Conservation (phyloP, 1,140 invertebrate genomes). For the Caenorhabditis latens region DNA sequence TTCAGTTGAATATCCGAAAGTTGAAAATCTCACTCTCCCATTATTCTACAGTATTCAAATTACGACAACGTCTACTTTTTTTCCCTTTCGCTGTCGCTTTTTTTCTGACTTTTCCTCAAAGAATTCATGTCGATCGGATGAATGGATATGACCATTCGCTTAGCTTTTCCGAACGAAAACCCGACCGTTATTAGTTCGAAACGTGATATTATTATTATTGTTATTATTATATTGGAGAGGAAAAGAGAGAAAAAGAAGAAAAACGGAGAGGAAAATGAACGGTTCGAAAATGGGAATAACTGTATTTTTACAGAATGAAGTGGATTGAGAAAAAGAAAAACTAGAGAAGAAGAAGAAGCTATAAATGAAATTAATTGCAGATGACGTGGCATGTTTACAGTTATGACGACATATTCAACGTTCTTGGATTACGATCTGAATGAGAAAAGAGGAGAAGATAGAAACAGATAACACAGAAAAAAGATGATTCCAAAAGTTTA, state of each 20-base stretch:
- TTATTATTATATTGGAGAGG: slow-evolving; percentile 51
- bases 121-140: slow-evolving; percentile 55
- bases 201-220: slow-evolving; percentile 53
- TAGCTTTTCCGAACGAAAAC: slow-evolving; percentile 9
- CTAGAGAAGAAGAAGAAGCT: slow-evolving; percentile 4
- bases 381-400: slow-evolving; percentile 32
- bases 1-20: no score
- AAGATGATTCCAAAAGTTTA: not conserved
- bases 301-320: slow-evolving; percentile 8
- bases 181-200: slow-evolving; percentile 52
- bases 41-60: slow-evolving; percentile 18
- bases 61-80: not conserved
- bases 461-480: not conserved
- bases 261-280: slow-evolving; percentile 2
- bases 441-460: not conserved
- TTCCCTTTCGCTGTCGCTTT: not conserved
- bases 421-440: slow-evolving; percentile 36
- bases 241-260: not conserved
- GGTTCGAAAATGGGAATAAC: slow-evolving; percentile 5
- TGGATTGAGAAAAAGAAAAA: not conserved
- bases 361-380: slow-evolving; percentile 15
- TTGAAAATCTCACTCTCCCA: not conserved
- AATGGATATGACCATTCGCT: slow-evolving; percentile 40
- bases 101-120: slow-evolving; percentile 25
- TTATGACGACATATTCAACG: slow-evolving; percentile 6